Evolutionary conservation across 2,113 vertebrate species (phyloP), one percentile per base, ranked within the genome.

Genomic region (Tamias sibiricus): DNA sequence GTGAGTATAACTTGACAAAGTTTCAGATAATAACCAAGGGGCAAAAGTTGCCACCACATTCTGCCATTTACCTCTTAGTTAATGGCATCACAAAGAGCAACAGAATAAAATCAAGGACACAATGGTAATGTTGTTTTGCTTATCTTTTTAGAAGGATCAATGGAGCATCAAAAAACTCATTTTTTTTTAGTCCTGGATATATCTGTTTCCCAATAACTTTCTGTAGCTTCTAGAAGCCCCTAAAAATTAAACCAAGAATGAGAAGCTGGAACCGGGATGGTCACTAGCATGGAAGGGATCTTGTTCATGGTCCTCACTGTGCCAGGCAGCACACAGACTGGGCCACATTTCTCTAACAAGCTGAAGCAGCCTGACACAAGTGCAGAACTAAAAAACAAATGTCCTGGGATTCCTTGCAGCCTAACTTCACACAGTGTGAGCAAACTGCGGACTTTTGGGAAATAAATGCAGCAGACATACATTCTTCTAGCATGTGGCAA

Each of bases 331-430:
- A 49, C 74, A 86, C 35, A 83, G 30, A 76, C 8, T 2, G 7
- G 92, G 87, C 68, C 47, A 47, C 72, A 77, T 93, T 77, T 40
- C 79, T 93, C 68, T 42, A 72, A 75, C 40, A 62, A 87, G 77
- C 24, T 68, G 10, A 84, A 92, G 74, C 7, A 13, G 87, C 47
- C 79, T 95, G 62, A 94, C 93, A 96, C 66, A 96, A 81, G 68
- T 44, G 76, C 1, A 94, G 68, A 49, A 8, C 77, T 85, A 66
- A 62, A 77, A 90, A 85, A 94, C 57, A 94, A 96, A 79, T 40
- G 47, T 75, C 85, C 68, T 59, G 83, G 94, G 86, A 79, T 95
- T 95, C 86, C 82, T 81, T 92, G 95, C 97, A 97, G 77, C 42
- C 80, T 92, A 87, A 94, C 74, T 95, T 94, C 72, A 91, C 94